Base-by-base conservation (phyloP, 2,888 invertebrate species). In the Scrobipalpa atriplicella region DNA sequence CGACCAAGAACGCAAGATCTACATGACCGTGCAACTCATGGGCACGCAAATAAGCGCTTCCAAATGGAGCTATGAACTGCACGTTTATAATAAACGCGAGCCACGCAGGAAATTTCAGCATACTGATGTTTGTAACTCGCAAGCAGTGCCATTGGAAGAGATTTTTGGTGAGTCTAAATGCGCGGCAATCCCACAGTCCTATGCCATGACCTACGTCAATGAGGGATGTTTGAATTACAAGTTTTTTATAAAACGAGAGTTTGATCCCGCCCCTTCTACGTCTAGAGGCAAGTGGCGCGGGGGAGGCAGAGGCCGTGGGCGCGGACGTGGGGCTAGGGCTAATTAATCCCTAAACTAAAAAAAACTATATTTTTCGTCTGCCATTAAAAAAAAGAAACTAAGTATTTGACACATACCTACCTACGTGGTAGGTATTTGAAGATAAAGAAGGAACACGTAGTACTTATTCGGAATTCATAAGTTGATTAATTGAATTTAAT, bases 51-150 rank as follows among this genome's bases (percentile, higher is more conserved):
- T 73, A 0, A 85, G 85, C 68, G 89, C 90, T 0, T 64, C 71
- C 0, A 89, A 88, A 70, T 92, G 91, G 91, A 70, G 66, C 0
- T 91, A 88, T 65, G 86, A 90, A 68, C 70, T 91, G 0, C 85
- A 90, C 8, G 67, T 91, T 1, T 92, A 83, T 68, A 84, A 89
- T 58, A 90, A 91, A 72, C 74, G 71, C 0, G 73, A 85, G 38
- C 82, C 82, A 0, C 78, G 82, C 0, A 82, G 86, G 43, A 89
- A 88, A 65, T 87, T 73, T 58, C 70, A 71, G 0, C 86, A 75
- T 61, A 62, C 64, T 0, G 86, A 86, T 47, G 69, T 68, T 13
- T 90, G 90, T 65, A 69, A 69, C 1, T 78, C 87, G 0, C 66
- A 72, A 9, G 68, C 13, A 1, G 79, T 72, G 1, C 65, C 79